A percentile compares a stretch with the other conserved stretches of the same genome.
phyloP scores from a whole-genome alignment of 1,140 invertebrate species.

The Zaprionus vittiger region DNA sequence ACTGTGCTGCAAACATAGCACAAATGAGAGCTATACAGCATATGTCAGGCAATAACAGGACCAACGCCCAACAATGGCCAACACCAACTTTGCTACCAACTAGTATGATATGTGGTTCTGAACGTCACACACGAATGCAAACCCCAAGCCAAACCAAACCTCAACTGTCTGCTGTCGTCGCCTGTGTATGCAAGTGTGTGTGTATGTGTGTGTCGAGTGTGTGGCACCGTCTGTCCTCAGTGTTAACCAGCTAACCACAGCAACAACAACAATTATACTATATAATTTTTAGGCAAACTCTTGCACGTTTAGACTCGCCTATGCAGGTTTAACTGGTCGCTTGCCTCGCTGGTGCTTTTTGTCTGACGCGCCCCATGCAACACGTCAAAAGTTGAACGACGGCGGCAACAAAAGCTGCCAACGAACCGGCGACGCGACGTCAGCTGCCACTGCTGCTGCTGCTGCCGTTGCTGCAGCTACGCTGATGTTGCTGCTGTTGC shows the following conservation, averaged over 20 bases:
- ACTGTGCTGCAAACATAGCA: background rate
- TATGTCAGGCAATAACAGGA: slow-evolving; percentile 28
- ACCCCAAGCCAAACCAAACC: slow-evolving; percentile 28
- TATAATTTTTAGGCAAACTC: slow-evolving; percentile 75
- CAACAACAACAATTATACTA: slow-evolving; percentile 66
- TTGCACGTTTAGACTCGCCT: slow-evolving; percentile 53
- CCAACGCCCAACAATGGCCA: slow-evolving; percentile 16
- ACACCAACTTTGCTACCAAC: slow-evolving; percentile 17
- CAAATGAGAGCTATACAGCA: slow-evolving; percentile 19
- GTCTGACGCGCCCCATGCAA: slow-evolving; percentile 68
- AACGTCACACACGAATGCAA: slow-evolving; percentile 33
- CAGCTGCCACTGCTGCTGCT: slow-evolving; percentile 33
- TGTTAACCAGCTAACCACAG: slow-evolving; percentile 53
- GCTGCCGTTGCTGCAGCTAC: slow-evolving; percentile 13
- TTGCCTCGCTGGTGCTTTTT: slow-evolving; percentile 50
- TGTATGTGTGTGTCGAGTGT: slow-evolving; percentile 4
- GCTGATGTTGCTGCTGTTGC: slow-evolving; percentile 2
- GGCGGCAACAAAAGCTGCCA: slow-evolving; percentile 61
- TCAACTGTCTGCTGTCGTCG: slow-evolving; percentile 45
- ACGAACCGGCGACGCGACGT: slow-evolving; percentile 54
- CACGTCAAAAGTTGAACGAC: slow-evolving; percentile 78
- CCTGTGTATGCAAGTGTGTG: slow-evolving; percentile 19
- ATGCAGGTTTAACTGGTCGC: slow-evolving; percentile 27
- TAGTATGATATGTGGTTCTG: slow-evolving; percentile 45
- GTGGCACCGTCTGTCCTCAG: slow-evolving; percentile 40